A percentile compares a stretch with the other conserved stretches of the same genome.
These are phyloP conservation scores for Chloroclysta siterata DNA, from an alignment of 2,888 invertebrate species.

Conservation along the genomic window DNA sequence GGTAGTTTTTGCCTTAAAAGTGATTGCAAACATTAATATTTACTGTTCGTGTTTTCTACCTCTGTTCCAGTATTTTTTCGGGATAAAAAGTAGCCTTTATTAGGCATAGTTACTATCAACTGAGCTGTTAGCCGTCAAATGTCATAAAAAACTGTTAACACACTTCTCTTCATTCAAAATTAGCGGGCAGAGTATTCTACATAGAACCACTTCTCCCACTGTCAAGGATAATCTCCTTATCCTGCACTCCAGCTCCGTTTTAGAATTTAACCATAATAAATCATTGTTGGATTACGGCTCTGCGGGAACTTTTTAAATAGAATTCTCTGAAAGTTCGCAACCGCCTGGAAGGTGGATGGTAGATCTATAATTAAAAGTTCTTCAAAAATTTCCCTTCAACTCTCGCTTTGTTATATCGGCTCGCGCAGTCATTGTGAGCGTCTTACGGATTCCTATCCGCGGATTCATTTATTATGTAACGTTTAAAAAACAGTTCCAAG, in stretches of 20 bases:
- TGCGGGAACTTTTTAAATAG: conserved; percentile 58
- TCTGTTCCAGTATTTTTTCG: too few relatives aligned
- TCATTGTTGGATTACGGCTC: conserved; percentile 55
- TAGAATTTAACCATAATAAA: conserved; percentile 51
- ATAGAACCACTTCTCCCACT: conserved; percentile 38
- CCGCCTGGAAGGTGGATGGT: conserved; percentile 51
- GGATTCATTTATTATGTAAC: conserved; percentile 44
- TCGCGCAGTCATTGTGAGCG: conserved; percentile 35
- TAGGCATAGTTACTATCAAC: too few relatives aligned
- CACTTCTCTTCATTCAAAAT: neutral
- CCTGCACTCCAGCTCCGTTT: conserved; percentile 40
- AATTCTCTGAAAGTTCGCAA: conserved; percentile 53
- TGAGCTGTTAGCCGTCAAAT: too few relatives aligned
- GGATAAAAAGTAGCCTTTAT: too few relatives aligned
- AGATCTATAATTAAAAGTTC: conserved; percentile 60
- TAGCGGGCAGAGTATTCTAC: conserved; percentile 34
- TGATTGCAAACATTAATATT: too few relatives aligned
- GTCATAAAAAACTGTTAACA: too few relatives aligned
- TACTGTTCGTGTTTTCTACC: too few relatives aligned
- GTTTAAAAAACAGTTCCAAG: conserved; percentile 54
- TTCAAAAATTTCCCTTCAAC: conserved; percentile 46
- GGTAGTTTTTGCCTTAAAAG: too few relatives aligned
- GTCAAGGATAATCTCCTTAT: conserved; percentile 41
- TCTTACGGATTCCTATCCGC: conserved; percentile 39
- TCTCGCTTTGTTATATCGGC: conserved; percentile 42